Evolutionary conservation across 2,797 vertebrate species (phyloP), one percentile per base, ranked within the genome.

Genomic region (Microctenopoma steveboyesi): DNA sequence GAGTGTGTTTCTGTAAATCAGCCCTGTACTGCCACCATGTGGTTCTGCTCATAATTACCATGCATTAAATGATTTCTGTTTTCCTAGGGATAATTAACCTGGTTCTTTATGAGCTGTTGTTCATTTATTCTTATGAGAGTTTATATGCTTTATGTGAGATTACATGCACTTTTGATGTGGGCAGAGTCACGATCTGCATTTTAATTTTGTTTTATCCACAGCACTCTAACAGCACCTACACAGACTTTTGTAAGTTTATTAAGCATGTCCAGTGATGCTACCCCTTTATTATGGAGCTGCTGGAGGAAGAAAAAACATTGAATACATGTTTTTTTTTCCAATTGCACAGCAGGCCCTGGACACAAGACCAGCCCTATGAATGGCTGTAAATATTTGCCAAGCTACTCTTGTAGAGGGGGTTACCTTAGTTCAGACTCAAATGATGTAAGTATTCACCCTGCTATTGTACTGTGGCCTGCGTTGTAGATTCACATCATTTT

Each of bases 361-460:
- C 42, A 59, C 60, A 68, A 43, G 61, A 56, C 33, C 8, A 47
- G 39, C 45, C 35, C 50, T 12, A 8, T 58, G 75, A 75, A 71
- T 55, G 84, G 77, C 40, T 91, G 82, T 46, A 83, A 82, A 51
- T 92, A 82, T 46, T 94, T 88, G 14, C 77, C 91, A 64, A 82
- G 75, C 79, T 94, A 84, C 74, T 93, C 91, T 73, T 92, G 91
- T 60, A 75, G 75, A 51, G 82, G 85, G 61, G 88, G 84, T 81
- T 91, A 65, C 79, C 76, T 86, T 50, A 94, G 84, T 84, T 92
- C 91, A 57, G 92, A 91, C 81, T 91, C 93, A 18, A 87, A 85
- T 50, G 90, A 92, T 47, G 95, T 96, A 82, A 93, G 93, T 39
- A 40, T 33, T 5, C 37, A n/a, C 35, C 12, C 52, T 51, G 46